A percentile compares a stretch with the other conserved stretches of the same genome.
These are phyloP conservation scores for Ptilodon capucinus DNA, from an alignment of 2,888 invertebrate genomes.

Conservation along the genomic window DNA sequence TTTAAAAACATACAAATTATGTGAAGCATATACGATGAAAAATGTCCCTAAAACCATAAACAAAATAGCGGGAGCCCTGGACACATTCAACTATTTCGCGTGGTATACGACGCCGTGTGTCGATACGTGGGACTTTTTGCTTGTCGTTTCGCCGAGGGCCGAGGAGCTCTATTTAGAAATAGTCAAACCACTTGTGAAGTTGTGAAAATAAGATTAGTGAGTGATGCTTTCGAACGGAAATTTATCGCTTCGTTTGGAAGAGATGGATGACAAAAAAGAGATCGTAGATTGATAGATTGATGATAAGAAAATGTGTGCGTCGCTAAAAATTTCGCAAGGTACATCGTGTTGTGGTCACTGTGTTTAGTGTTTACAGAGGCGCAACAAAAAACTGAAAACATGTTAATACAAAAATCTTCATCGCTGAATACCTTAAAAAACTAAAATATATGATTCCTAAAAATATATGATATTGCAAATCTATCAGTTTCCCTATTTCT, in stretches of 20 bases:
- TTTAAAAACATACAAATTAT: too few relatives aligned
- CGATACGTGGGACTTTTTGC: constrained; percentile 26
- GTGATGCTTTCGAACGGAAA: not conserved
- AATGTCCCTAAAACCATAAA: too few relatives aligned
- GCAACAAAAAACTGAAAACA: too few relatives aligned
- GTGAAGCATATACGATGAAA: too few relatives aligned
- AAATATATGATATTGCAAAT: too few relatives aligned
- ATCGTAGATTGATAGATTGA: not conserved
- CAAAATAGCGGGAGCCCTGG: not conserved
- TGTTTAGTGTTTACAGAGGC: too few relatives aligned
- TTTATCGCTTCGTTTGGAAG: not conserved
- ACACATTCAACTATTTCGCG: not conserved
- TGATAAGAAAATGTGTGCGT: not conserved
- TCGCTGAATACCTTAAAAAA: too few relatives aligned
- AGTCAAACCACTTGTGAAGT: not conserved
- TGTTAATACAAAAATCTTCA: too few relatives aligned
- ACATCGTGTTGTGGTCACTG: too few relatives aligned
- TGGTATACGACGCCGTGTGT: constrained; percentile 10
- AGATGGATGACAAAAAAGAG: not conserved
- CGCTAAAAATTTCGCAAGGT: not conserved
- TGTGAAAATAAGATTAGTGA: not conserved
- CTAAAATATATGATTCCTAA: not conserved
- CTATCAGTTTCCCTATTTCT: not conserved
- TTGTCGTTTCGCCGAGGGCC: constrained; percentile 2
- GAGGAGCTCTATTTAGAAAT: not conserved